Evolutionary conservation across 1,140 invertebrate genomes (phyloP).

Genomic region (Heliconius hermathena): DNA sequence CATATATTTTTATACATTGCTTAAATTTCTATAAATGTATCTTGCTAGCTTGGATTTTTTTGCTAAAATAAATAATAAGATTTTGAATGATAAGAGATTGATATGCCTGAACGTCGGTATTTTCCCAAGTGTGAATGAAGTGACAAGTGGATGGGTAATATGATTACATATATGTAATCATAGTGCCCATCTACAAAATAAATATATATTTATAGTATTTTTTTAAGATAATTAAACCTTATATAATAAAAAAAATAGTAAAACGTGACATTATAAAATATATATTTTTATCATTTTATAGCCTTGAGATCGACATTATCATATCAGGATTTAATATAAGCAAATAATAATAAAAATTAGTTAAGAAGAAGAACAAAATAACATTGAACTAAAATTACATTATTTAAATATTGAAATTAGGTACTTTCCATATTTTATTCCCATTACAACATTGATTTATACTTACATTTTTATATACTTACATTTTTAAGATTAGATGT

Average conservation of each 20-base stretch:
- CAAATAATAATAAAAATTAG: neutral
- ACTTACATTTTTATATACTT: neutral
- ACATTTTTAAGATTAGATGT: neutral
- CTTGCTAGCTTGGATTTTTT: too few species aligned
- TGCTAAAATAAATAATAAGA: neutral
- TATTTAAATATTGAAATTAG: neutral
- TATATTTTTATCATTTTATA: neutral
- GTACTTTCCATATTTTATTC: neutral
- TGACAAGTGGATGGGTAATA: too few species aligned
- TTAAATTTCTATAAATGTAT: too few species aligned
- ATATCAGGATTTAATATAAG: neutral
- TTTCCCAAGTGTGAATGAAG: too few species aligned
- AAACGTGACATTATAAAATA: neutral
- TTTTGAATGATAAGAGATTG: neutral
- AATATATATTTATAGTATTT: too few species aligned
- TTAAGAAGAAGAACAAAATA: neutral
- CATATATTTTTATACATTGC: too few species aligned
- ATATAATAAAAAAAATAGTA: neutral
- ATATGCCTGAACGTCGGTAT: too few species aligned
- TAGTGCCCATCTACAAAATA: too few species aligned
- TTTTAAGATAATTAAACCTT: too few species aligned
- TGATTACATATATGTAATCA: too few species aligned
- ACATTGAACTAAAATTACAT: neutral
- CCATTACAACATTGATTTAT: neutral
- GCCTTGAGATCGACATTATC: neutral